Base-by-base conservation (phyloP, 2,113 vertebrate genomes). In the Oreotrochilus melanogaster region DNA sequence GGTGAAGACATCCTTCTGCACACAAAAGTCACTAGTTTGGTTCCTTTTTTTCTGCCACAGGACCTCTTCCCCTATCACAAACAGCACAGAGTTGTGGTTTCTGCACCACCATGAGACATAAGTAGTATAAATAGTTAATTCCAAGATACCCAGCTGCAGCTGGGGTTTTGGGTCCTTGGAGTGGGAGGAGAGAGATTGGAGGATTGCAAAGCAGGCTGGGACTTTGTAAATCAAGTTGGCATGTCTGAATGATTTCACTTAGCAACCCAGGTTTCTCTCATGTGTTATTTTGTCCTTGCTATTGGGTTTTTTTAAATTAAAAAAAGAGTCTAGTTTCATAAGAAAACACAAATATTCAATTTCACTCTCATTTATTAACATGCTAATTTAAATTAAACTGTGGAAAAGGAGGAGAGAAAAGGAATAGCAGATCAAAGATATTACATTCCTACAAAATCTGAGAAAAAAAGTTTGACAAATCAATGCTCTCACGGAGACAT, bases 401-500 rank as follows among this genome's bases (percentile, higher is more conserved):
- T 1, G 4, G 3, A 8, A 56, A 88, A 75, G n/a, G 23, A 83
- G 45, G 28, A 80, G 5, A 2, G 3, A 83, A 69, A 54, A 70
- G 8, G 24, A 88, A 19, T 13, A 58, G 24, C 8, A 70, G 17
- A 27, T 65, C 17, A 39, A 74, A 85, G 25, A 21, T 37, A 43
- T 6, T 43, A 25, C 7, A 23, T 48, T 86, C 21, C n/a, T 43
- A n/a, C 27, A 61, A 83, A 86, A 61, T 31, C 17, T 48, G 35
- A 35, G 45, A 39, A 84, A 60, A 69, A 4, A 60, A 12, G 3
- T 51, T 64, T 67, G 66, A 45, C 14, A 54, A 62, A 82, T 82
- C 61, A 64, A 1, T 22, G 31, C 4, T 57, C 4, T 73, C 28
- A 30, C 3, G 0, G 2, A 69, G 70, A 43, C 1, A 30, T 58